Evolutionary conservation across 2,797 vertebrate genomes (phyloP), one percentile per base, ranked within the genome.

Genomic region (Poeciliopsis infans): DNA sequence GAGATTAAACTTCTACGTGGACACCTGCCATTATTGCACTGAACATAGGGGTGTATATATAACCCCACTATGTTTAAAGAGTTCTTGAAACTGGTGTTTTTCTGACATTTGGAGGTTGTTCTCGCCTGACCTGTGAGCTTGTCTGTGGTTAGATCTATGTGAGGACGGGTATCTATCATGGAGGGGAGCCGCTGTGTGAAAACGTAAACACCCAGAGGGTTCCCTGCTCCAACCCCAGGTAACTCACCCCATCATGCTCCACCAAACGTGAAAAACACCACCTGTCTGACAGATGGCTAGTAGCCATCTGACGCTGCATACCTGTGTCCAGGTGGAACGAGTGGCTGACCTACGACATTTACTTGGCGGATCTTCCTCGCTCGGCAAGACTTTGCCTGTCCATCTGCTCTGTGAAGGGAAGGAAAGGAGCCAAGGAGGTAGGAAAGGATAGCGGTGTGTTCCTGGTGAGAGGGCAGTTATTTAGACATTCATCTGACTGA

Each of bases 171-270:
- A 98, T 99, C 89, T 99, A 97, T 87, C 98, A 99, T 72, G 98
- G 98, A 87, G 98, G 97, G 79, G 98, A 99, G 77, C 98, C 97
- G 70, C 95, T 99, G 69, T 99, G 98, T 94, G 98, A 98, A 94
- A 99, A 99, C 78, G 98, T 99, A 85, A 98, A 99, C 95, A 99
- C 98, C 74, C 97, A 97, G 77, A 96, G 98, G 83, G 98, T 99
- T 59, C 98, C 98, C 70, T 99, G 98, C 91, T 99, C 97, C 71
- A 98, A 98, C 91, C 97, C 97, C 77, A 97, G 97, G 98, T 98
- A 94, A 61, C 18, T 20, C 16, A 16, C 20, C 23, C 39, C 25
- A n/a, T 28, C 25, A 45, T 45, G 25, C 41, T 31, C 1, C 53
- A 57, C 36, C 31, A 43, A 15, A 45, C 23, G 23, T 76, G 23